These are phyloP conservation scores for Calidris pygmaea DNA, from an alignment of 2,113 vertebrate species.

Conservation along the genomic window DNA sequence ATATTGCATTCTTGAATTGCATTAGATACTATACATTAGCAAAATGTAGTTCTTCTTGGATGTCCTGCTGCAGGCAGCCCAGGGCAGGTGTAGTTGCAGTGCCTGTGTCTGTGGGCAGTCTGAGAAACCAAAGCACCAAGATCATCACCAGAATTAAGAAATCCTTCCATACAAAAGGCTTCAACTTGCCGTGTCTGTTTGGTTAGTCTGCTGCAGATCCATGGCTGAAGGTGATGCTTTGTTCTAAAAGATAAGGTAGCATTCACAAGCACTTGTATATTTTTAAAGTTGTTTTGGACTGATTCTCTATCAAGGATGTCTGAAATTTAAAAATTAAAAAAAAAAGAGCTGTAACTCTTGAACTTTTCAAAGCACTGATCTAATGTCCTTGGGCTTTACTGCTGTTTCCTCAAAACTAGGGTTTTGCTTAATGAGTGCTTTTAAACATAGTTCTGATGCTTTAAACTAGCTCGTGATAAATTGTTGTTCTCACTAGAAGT, in stretches of 20 bases:
- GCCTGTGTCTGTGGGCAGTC: not conserved
- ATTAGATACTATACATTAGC: not conserved
- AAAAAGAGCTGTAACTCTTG: not conserved
- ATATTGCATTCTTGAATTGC: not conserved
- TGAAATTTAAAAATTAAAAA: not conserved
- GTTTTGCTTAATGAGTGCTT: not conserved
- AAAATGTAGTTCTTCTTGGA: not conserved
- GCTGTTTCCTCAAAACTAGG: not conserved
- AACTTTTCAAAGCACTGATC: not conserved
- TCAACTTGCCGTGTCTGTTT: not conserved
- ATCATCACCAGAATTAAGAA: not conserved
- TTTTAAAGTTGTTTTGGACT: not conserved
- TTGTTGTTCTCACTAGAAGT: conserved; percentile 32
- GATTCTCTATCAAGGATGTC: not conserved
- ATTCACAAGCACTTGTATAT: not conserved
- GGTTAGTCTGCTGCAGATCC: not conserved
- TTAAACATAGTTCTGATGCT: not conserved
- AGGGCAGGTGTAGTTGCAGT: not conserved
- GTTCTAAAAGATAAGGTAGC: not conserved
- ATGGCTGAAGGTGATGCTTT: not conserved
- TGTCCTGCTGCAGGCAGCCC: not conserved
- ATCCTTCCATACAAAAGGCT: not conserved
- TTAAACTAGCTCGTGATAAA: not conserved
- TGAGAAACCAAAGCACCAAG: not conserved
- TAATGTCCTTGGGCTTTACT: not conserved